Conservation (phyloP, 1,140 invertebrate genomes). For the Ceratina australensis region DNA sequence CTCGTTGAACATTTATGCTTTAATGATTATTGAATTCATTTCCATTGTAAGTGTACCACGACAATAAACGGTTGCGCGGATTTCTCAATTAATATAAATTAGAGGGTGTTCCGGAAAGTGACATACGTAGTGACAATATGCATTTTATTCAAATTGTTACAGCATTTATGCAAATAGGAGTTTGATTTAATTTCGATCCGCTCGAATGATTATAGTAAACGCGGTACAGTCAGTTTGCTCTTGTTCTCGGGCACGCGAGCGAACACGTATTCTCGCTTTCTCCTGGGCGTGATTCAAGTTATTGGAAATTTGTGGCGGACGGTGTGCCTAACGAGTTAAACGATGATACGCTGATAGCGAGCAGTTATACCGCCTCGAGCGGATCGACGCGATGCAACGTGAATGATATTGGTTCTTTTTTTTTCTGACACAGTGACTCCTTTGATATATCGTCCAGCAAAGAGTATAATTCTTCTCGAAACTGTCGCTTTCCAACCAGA, state of each 20-base stretch:
- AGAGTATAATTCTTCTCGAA: not conserved
- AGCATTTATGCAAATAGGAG: too few species aligned
- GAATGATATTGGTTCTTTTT: not conserved
- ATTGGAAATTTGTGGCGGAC: slow-evolving; percentile 2
- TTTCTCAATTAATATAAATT: too few species aligned
- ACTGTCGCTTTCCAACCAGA: not conserved
- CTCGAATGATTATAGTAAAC: too few species aligned
- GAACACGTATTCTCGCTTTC: slow-evolving; percentile 48
- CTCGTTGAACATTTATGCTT: too few species aligned
- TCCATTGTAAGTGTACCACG: too few species aligned
- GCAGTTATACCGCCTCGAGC: not conserved
- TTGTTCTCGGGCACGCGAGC: slow-evolving; percentile 32
- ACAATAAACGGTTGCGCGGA: too few species aligned
- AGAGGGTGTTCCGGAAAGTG: too few species aligned
- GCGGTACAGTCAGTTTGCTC: slow-evolving; percentile 17
- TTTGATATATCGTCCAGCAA: not conserved
- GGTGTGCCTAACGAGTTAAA: slow-evolving; percentile 11
- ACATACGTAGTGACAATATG: too few species aligned
- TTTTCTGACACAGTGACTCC: not conserved
- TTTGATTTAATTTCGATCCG: too few species aligned
- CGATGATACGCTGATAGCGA: not conserved
- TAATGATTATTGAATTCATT: too few species aligned
- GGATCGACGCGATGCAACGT: not conserved
- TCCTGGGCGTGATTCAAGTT: slow-evolving; percentile 38
- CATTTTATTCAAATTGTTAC: too few species aligned